Conservation (phyloP, 2,113 vertebrate genomes). For the Archilochus colubris region DNA sequence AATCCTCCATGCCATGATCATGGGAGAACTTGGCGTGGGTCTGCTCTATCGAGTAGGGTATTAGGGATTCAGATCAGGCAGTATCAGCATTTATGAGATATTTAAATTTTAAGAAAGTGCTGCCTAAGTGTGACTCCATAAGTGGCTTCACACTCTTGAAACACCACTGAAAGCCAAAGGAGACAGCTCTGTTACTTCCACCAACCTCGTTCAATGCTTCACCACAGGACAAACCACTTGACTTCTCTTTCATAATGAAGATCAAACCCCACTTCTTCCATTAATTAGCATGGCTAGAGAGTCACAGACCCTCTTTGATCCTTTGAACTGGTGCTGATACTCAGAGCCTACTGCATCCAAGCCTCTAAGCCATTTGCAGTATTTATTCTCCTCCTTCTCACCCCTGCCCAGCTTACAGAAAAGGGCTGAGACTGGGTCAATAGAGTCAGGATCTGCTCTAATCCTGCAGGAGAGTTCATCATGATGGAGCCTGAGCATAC, state of each 20-base stretch:
- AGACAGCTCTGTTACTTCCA: not conserved
- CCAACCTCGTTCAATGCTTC: not conserved
- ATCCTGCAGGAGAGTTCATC: constrained; percentile 45
- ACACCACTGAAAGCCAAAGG: not conserved
- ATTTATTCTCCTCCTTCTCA: constrained; percentile 9
- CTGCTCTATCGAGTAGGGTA: not conserved
- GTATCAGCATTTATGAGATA: constrained; percentile 4
- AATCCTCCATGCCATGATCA: not conserved
- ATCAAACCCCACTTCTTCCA: constrained; percentile 47
- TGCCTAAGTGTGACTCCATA: constrained; percentile 15
- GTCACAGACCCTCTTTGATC: constrained; percentile 54
- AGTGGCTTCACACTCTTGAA: constrained; percentile 61
- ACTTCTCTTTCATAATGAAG: constrained; percentile 49
- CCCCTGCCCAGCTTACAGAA: not conserved
- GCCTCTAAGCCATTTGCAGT: constrained; percentile 33
- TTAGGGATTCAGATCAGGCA: constrained; percentile 15
- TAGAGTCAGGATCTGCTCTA: constrained; percentile 50
- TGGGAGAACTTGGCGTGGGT: not conserved
- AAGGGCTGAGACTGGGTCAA: constrained; percentile 53
- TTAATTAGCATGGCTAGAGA: constrained; percentile 49
- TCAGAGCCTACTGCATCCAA: constrained; percentile 34
- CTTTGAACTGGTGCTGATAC: constrained; percentile 60
- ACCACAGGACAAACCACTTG: constrained; percentile 42
- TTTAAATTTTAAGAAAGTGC: constrained; percentile 47
- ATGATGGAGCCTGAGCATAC: not conserved